phyloP scores from a whole-genome alignment of 2,113 vertebrate species.

The Toxostoma redivivum region DNA sequence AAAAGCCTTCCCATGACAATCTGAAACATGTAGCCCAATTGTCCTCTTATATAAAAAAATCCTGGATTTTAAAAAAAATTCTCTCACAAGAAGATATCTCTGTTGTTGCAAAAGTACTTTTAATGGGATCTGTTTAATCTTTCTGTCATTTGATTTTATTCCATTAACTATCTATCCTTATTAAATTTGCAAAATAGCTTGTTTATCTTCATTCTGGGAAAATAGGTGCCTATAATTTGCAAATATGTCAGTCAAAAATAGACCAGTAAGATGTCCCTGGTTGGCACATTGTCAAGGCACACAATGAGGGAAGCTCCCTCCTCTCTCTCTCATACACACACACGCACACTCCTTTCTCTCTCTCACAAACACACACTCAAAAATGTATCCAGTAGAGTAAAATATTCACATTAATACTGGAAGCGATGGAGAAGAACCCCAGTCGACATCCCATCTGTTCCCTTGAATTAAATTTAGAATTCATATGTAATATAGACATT shows the following conservation, averaged over 20 bases:
- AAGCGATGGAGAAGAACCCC: constrained; percentile 62
- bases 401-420: constrained; percentile 72
- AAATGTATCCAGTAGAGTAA: constrained; percentile 51
- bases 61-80: background rate
- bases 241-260: constrained; percentile 45
- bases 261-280: background rate
- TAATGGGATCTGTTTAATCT: constrained; percentile 5
- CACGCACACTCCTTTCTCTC: background rate
- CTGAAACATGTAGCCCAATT: background rate
- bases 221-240: constrained; percentile 34
- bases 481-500: constrained; percentile 83
- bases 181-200: constrained; percentile 37
- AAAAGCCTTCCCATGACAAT: background rate
- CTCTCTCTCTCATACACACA: background rate
- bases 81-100: background rate
- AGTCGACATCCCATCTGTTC: constrained; percentile 77
- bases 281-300: constrained; percentile 29
- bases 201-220: constrained; percentile 47
- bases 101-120: background rate
- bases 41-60: background rate
- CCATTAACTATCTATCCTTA: constrained; percentile 10
- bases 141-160: constrained; percentile 14
- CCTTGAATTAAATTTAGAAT: constrained; percentile 81
- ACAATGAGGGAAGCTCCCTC: constrained; percentile 3
- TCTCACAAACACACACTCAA: background rate